Percentiles rank a stretch among this genome's conserved stretches.
Evolutionary conservation across 2,888 invertebrate genomes (phyloP).

Genomic region (Pandemis heparana): DNA sequence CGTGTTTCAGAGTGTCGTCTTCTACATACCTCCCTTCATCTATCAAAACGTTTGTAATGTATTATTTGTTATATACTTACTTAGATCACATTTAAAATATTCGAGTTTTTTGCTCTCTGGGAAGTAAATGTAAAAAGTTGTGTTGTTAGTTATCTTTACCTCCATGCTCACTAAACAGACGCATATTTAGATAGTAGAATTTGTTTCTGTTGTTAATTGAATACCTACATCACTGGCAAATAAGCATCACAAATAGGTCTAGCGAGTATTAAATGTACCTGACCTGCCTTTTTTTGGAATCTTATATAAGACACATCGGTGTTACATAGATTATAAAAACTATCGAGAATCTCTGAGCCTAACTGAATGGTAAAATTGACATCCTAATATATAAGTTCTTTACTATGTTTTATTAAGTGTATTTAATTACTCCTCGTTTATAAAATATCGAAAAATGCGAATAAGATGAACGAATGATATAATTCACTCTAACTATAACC

Average conservation of each 20-base stretch:
- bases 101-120: constrained; percentile 58
- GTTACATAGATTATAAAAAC: constrained; percentile 32
- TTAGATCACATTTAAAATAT: constrained; percentile 47
- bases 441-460: constrained; percentile 10
- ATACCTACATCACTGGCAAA: constrained; percentile 27
- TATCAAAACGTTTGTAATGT: constrained; percentile 53
- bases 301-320: constrained; percentile 34
- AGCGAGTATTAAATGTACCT: constrained; percentile 34
- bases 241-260: constrained; percentile 34
- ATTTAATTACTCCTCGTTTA: constrained; percentile 10
- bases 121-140: constrained; percentile 36
- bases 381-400: constrained; percentile 20
- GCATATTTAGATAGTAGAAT: constrained; percentile 41
- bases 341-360: constrained; percentile 48
- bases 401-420: constrained; percentile 22
- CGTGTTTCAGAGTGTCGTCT: constrained; percentile 70
- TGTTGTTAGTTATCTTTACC: constrained; percentile 41
- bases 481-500: background rate
- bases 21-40: constrained; percentile 50
- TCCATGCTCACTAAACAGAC: constrained; percentile 35
- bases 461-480: background rate
- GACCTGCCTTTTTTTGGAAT: constrained; percentile 39
- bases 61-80: constrained; percentile 56
- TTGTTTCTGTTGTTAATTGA: constrained; percentile 32
- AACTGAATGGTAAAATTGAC: constrained; percentile 60